Conservation (phyloP, 2,888 invertebrate species). For the Brachycybe producta region DNA sequence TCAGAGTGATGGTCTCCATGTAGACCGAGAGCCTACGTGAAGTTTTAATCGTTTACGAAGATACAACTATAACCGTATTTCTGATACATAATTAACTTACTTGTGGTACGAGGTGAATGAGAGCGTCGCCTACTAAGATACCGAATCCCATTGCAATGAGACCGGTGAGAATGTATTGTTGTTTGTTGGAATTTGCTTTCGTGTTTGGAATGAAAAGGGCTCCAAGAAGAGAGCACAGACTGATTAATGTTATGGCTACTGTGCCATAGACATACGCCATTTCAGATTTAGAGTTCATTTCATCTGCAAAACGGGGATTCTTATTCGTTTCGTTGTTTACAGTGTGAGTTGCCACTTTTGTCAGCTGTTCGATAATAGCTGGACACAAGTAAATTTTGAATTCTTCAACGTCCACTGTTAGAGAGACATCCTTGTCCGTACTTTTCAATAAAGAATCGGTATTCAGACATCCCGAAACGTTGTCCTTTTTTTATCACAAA, state of each 20-base stretch:
- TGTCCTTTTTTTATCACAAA: too few relatives aligned
- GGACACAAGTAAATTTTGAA: too few relatives aligned
- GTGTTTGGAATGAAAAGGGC: slow-evolving; percentile 31
- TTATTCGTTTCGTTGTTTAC: too few relatives aligned
- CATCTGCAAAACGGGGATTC: too few relatives aligned
- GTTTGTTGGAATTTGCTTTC: slow-evolving; percentile 26
- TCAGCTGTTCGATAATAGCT: too few relatives aligned
- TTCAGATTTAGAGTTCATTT: too few relatives aligned
- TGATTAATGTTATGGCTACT: slow-evolving; percentile 34
- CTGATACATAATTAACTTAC: slow-evolving; percentile 25
- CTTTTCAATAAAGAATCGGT: too few relatives aligned
- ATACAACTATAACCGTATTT: neutral
- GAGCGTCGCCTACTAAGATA: slow-evolving; percentile 35
- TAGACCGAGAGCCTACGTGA: slow-evolving; percentile 15
- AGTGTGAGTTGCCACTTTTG: too few relatives aligned
- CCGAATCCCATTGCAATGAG: slow-evolving; percentile 39
- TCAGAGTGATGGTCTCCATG: slow-evolving; percentile 10
- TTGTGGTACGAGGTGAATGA: slow-evolving; percentile 38
- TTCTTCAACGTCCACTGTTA: too few relatives aligned
- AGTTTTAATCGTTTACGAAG: neutral
- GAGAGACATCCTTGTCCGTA: too few relatives aligned
- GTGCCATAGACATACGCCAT: slow-evolving; percentile 29
- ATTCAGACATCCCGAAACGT: too few relatives aligned
- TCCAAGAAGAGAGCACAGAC: slow-evolving; percentile 32
- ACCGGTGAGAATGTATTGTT: slow-evolving; percentile 33